Evolutionary conservation across 2,888 invertebrate genomes (phyloP), one percentile per base, ranked within the genome.

Genomic region (Tinea trinotella): DNA sequence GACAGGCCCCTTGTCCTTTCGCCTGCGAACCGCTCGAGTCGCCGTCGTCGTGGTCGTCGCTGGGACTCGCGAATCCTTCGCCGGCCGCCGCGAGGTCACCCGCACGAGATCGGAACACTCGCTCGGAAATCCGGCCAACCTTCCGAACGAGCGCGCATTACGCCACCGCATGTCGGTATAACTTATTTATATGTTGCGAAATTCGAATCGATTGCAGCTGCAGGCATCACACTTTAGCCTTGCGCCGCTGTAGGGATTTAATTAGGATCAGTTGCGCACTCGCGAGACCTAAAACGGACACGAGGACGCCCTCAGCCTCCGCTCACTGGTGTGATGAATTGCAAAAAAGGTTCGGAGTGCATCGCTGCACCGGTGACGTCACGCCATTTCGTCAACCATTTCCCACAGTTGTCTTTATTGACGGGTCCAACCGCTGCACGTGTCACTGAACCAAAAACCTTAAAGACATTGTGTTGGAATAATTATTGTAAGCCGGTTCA

Each of bases 101-200:
- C 56, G 53, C 54, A 15, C 52, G 55, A 73, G 81, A 69, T 82
- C 80, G 76, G 78, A 80, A 77, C 80, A 76, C 52, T 34, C 76
- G 82, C 80, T 81, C 84, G 84, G 84, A 85, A 85, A 85, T 85
- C 84, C 84, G 84, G 84, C 84, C 84, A 84, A 84, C 84, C 84
- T 84, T 84, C 84, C 74, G 53, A 54, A 40, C 74, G 53, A 54
- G 34, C 52, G 56, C 46, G 74, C 74, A 71, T 85, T 85, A 83
- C 84, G 76, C 84, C 84, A 85, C 76, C 71, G 34, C 34, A 17
- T 52, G 52, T 52, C 34, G 52, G 76, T 75, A 75, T 81, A 81
- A 82, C 82, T 83, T 82, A 82, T 82, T 81, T 82, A 81, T 78
- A 76, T 74, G 76, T 84, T 84, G 84, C 83, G 83, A 84, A 84